phyloP scores from a whole-genome alignment of 2,797 vertebrate genomes.

The Xerus rutilus region DNA sequence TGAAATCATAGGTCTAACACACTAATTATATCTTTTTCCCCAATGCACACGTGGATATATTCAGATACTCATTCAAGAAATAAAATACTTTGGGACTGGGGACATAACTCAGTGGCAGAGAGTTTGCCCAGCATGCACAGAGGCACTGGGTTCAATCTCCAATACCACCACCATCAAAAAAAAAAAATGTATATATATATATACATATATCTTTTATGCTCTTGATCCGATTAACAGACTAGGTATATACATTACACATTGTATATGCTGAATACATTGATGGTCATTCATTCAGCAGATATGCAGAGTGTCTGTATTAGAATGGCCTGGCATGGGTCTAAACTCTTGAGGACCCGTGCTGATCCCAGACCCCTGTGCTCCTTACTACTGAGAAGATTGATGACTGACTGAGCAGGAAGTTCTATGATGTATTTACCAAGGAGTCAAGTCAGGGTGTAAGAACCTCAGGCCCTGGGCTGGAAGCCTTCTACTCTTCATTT shows the following conservation, averaged over 20 bases:
- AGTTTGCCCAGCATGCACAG: too few relatives aligned
- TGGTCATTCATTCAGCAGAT: background rate
- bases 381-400: background rate
- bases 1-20: conserved; percentile 13
- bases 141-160: too few relatives aligned
- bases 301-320: background rate
- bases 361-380: background rate
- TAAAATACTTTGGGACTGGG: background rate
- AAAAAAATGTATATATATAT: too few relatives aligned
- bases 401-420: background rate
- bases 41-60: background rate
- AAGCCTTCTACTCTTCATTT: background rate
- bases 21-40: background rate
- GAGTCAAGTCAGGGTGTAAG: background rate
- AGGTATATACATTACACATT: background rate
- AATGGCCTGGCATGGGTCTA: background rate
- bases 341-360: background rate
- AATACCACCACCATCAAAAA: too few relatives aligned
- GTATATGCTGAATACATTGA: background rate
- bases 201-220: background rate
- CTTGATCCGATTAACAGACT: background rate
- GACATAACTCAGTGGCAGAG: too few relatives aligned
- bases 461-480: background rate
- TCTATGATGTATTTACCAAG: background rate
- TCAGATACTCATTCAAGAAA: background rate